phyloP scores from a whole-genome alignment of 2,113 vertebrate genomes.

The Otis tarda region DNA sequence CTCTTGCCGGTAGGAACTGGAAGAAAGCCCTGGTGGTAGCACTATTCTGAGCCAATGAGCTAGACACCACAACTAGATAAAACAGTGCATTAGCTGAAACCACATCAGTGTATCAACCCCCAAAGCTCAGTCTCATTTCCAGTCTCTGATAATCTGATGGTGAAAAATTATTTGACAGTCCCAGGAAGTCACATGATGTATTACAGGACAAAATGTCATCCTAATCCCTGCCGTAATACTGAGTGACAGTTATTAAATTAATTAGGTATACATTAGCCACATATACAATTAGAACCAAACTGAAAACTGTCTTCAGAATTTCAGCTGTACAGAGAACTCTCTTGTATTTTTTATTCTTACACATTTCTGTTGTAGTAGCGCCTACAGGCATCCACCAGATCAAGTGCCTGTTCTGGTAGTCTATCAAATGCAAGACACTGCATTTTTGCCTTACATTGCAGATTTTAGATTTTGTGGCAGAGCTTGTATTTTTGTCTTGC shows the following conservation, averaged over 20 bases:
- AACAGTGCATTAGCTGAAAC: neutral
- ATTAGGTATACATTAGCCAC: neutral
- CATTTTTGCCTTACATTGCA: neutral
- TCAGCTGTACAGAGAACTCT: neutral
- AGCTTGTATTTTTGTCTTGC: neutral
- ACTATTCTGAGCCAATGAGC: neutral
- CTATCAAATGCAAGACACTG: neutral
- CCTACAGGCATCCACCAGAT: neutral
- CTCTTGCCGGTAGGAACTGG: neutral
- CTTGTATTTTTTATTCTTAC: neutral
- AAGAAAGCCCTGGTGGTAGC: neutral
- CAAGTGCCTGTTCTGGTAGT: neutral
- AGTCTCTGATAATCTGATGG: neutral
- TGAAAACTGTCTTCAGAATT: neutral
- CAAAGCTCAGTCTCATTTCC: neutral
- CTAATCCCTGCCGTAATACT: neutral
- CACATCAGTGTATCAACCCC: neutral
- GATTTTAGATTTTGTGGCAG: neutral
- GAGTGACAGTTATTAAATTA: constrained; percentile 3
- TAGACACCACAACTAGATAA: neutral
- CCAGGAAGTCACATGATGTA: neutral
- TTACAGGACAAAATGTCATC: constrained; percentile 33
- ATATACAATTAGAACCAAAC: neutral
- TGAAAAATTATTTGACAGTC: neutral
- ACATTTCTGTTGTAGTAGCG: neutral